These are phyloP conservation scores for Mesorhabditis spiculigera DNA, from an alignment of 2,888 invertebrate species.

Conservation along the genomic window DNA sequence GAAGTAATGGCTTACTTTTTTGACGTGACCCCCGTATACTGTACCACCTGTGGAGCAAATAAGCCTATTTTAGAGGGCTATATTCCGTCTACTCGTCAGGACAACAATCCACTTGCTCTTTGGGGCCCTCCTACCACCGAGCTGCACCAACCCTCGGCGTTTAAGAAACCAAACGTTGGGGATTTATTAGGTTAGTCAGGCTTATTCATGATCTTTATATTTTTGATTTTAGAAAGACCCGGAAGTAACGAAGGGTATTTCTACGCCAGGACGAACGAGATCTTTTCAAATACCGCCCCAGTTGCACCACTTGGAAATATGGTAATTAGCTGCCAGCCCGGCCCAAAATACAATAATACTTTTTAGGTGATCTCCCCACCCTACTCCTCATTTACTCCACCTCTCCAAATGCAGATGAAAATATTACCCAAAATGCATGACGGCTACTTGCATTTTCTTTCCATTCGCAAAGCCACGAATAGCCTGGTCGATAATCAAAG, in stretches of 20 bases:
- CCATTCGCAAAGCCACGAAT: conserved; percentile 45
- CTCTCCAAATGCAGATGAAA: conserved; percentile 13
- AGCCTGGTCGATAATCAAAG: conserved; percentile 37
- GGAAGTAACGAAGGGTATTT: neutral
- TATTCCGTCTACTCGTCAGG: neutral
- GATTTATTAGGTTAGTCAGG: neutral
- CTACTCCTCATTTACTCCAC: conserved; percentile 4
- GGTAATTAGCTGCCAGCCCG: neutral
- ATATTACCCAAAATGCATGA: conserved; percentile 34
- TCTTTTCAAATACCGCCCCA: neutral
- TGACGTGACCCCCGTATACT: neutral
- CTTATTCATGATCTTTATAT: neutral
- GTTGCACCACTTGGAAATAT: neutral
- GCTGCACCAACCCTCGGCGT: neutral
- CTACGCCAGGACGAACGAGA: neutral
- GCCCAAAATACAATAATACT: neutral
- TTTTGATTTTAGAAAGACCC: neutral
- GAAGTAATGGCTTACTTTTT: too few relatives aligned
- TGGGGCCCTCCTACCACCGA: neutral
- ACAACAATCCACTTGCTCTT: neutral
- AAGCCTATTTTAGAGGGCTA: neutral
- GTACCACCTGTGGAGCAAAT: neutral
- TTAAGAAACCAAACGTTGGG: conserved; percentile 4
- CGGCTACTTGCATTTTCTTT: conserved; percentile 46
- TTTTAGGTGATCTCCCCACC: neutral